These are phyloP conservation scores for Plemyria rubiginata DNA, from an alignment of 2,888 invertebrate species.

Conservation along the genomic window DNA sequence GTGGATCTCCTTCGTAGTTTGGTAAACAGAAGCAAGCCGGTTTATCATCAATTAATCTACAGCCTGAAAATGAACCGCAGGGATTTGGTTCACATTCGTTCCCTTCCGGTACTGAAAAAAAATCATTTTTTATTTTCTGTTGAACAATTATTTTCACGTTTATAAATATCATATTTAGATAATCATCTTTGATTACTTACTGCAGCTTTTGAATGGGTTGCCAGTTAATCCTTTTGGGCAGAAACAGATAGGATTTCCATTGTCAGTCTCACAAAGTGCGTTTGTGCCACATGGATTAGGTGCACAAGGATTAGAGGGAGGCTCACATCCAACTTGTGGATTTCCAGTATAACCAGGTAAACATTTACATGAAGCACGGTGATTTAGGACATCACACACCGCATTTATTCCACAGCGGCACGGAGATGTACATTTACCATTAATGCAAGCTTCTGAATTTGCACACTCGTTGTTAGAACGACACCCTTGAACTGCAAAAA, in stretches of 20 bases:
- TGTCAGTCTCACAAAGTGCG: constrained; percentile 93
- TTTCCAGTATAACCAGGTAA: constrained; percentile 92
- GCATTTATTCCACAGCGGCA: constrained; percentile 92
- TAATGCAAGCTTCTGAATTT: constrained; percentile 90
- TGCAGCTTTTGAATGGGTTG: constrained; percentile 95
- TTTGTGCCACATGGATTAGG: constrained; percentile 95
- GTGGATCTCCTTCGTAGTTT: constrained; percentile 94
- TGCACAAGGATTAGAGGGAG: constrained; percentile 91
- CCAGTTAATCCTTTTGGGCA: constrained; percentile 96
- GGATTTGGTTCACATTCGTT: constrained; percentile 93
- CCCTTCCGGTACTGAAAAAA: constrained; percentile 92
- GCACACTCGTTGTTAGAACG: constrained; percentile 89
- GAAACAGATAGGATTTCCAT: constrained; percentile 94
- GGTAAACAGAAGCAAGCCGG: constrained; percentile 95
- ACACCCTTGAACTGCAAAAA: constrained; percentile 87
- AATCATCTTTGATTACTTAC: constrained; percentile 86
- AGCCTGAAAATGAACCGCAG: constrained; percentile 93
- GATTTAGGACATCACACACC: constrained; percentile 92
- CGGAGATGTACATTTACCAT: constrained; percentile 90
- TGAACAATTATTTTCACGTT: no score
- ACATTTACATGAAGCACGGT: constrained; percentile 92
- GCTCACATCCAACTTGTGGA: constrained; percentile 88
- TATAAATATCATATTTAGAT: background rate
- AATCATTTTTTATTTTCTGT: background rate
- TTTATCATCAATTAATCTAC: constrained; percentile 89